These are phyloP conservation scores for Xestia sexstrigata DNA, from an alignment of 2,888 invertebrate genomes.

Conservation along the genomic window DNA sequence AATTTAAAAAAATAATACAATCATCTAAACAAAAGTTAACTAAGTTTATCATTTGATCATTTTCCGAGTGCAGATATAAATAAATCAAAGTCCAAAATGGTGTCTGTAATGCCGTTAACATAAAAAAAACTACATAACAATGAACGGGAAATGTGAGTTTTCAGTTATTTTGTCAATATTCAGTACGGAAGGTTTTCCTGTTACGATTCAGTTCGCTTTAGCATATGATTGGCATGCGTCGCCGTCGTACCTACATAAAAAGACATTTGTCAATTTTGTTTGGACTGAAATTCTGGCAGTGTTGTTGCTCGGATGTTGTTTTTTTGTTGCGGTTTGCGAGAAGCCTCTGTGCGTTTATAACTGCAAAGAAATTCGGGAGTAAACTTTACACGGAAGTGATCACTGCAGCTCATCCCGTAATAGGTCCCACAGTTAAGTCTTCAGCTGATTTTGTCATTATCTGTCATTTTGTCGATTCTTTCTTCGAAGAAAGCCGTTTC, in stretches of 20 bases:
- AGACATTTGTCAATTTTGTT: constrained; percentile 28
- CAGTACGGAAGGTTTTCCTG: constrained; percentile 42
- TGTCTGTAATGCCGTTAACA: constrained; percentile 22
- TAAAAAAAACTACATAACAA: constrained; percentile 47
- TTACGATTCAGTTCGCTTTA: constrained; percentile 23
- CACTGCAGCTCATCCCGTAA: background rate
- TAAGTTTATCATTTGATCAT: background rate
- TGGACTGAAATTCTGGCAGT: constrained; percentile 18
- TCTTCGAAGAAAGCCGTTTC: too few species aligned
- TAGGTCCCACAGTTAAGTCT: background rate
- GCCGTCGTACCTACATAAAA: constrained; percentile 5
- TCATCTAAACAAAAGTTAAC: background rate
- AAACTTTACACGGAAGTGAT: background rate
- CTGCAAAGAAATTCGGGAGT: background rate
- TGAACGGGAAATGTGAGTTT: constrained; percentile 41
- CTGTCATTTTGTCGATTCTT: too few species aligned
- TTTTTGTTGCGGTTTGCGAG: background rate
- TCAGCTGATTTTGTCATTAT: too few species aligned
- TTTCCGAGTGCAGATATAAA: constrained; percentile 5
- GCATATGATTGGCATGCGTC: constrained; percentile 41
- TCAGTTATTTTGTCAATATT: constrained; percentile 52
- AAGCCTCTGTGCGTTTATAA: background rate
- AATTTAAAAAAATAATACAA: background rate
- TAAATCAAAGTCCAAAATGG: constrained; percentile 12
- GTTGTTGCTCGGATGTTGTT: constrained; percentile 7